Evolutionary conservation across 2,113 vertebrate genomes (phyloP).

Genomic region (Spilogale gracilis): DNA sequence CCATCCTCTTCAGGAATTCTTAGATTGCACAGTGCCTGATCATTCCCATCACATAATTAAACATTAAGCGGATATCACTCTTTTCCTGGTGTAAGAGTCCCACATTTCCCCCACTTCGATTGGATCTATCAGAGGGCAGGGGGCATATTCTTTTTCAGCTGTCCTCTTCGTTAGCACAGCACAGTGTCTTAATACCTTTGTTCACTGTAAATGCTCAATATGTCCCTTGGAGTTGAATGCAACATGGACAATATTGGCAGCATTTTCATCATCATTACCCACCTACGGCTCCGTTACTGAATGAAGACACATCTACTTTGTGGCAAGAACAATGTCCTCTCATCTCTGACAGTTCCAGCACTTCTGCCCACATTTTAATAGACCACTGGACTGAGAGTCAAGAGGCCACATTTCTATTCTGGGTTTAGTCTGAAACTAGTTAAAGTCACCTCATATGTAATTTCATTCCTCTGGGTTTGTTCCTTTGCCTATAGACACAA

Average conservation of each 20-base stretch:
- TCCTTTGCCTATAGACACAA: background rate
- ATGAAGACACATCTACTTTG: background rate
- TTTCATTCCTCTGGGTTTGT: background rate
- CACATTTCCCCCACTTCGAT: background rate
- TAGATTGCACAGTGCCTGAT: background rate
- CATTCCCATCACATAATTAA: background rate
- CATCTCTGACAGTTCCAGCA: background rate
- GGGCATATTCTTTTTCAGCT: background rate
- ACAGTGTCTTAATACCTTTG: background rate
- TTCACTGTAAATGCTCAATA: background rate
- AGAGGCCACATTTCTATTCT: background rate
- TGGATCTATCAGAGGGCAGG: background rate
- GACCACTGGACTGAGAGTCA: background rate
- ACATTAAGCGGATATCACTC: background rate
- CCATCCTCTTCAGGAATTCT: background rate
- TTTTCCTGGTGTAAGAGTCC: background rate
- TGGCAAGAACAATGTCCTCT: background rate
- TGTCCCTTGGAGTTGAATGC: background rate
- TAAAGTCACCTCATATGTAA: background rate
- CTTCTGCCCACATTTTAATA: background rate
- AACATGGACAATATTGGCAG: background rate
- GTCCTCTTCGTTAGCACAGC: background rate
- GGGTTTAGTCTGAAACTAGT: background rate
- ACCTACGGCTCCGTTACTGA: background rate
- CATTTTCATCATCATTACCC: background rate